phyloP scores from a whole-genome alignment of 2,113 vertebrate species.

The Callipepla squamata region DNA sequence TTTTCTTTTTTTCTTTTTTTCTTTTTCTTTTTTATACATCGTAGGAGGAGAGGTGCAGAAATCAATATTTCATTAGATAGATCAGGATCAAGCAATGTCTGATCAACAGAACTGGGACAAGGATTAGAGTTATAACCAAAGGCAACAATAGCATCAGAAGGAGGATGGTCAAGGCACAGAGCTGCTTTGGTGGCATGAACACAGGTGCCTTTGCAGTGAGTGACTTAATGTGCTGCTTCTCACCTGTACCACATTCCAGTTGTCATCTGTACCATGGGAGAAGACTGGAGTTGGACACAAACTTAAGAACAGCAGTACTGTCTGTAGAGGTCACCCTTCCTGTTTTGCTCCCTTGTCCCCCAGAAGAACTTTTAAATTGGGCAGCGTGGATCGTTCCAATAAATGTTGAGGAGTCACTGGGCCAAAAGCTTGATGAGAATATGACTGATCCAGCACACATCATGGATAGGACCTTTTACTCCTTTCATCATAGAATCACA shows the following conservation, averaged over 20 bases:
- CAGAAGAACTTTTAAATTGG: neutral
- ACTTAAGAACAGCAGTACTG: neutral
- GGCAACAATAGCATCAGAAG: neutral
- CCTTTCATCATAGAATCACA: neutral
- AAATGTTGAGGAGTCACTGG: neutral
- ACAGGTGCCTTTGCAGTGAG: neutral
- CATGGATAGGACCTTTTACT: neutral
- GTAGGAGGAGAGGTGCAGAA: neutral
- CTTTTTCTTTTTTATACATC: neutral
- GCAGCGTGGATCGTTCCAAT: neutral
- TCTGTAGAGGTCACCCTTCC: neutral
- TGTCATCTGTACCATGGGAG: neutral
- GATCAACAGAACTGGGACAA: neutral
- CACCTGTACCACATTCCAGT: neutral
- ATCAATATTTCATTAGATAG: conserved; percentile 73
- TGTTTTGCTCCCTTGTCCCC: neutral
- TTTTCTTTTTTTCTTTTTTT: neutral
- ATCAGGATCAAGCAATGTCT: neutral
- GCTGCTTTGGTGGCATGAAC: neutral
- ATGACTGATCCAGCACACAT: neutral
- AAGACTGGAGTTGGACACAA: neutral
- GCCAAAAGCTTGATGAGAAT: neutral
- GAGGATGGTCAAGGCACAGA: neutral
- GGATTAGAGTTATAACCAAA: neutral
- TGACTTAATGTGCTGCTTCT: neutral